Evolutionary conservation across 2,113 vertebrate species (phyloP).

Genomic region (Embiotoca jacksoni): DNA sequence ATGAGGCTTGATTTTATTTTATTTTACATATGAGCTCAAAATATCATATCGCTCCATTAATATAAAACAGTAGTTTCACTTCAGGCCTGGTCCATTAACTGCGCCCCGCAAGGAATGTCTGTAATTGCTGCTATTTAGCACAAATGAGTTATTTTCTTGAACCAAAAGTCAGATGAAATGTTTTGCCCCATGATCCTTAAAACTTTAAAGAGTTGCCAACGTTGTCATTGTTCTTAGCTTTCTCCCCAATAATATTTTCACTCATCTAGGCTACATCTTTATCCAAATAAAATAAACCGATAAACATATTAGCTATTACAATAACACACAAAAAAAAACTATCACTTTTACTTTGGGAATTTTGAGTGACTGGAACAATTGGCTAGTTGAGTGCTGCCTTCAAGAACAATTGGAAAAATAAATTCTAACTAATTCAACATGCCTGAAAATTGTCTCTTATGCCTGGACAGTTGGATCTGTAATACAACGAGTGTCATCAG

Average conservation of each 20-base stretch:
- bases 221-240: neutral
- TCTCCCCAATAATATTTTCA: neutral
- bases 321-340: neutral
- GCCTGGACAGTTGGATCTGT: neutral
- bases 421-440: neutral
- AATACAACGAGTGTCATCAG: neutral
- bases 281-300: too few relatives aligned
- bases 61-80: neutral
- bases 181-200: neutral
- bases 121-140: neutral
- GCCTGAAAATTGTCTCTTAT: neutral
- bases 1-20: too few relatives aligned
- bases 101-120: neutral
- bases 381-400: slow-evolving; percentile 38
- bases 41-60: neutral
- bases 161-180: neutral
- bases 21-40: too few relatives aligned
- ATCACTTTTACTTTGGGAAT: neutral
- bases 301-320: too few relatives aligned
- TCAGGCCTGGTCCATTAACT: neutral
- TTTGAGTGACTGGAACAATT: slow-evolving; percentile 17
- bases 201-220: neutral
- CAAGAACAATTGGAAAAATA: neutral
- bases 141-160: too few relatives aligned
- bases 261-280: too few relatives aligned